These are phyloP conservation scores for Spinibarbus caldwelli DNA, from an alignment of 2,797 vertebrate genomes.

Conservation along the genomic window DNA sequence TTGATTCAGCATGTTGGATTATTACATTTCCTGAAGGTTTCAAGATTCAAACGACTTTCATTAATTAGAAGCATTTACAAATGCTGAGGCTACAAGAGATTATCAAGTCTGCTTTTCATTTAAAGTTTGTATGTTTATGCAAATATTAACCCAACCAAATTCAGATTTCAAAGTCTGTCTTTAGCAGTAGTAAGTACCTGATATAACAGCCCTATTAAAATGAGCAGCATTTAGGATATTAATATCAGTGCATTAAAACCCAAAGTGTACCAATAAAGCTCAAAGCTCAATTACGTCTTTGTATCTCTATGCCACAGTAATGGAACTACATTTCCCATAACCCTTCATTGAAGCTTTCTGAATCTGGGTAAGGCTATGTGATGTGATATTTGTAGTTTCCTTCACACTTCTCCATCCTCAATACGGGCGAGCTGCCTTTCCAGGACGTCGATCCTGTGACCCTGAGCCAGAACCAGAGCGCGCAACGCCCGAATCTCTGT, in stretches of 20 bases:
- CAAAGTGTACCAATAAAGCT: constrained; percentile 18
- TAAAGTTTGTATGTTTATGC: constrained; percentile 22
- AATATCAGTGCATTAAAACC: constrained; percentile 55
- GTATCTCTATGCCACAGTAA: constrained; percentile 40
- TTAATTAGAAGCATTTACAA: constrained; percentile 25
- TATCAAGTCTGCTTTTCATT: background rate
- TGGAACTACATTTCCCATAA: constrained; percentile 66
- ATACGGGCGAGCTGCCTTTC: constrained; percentile 90
- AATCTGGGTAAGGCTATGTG: constrained; percentile 75
- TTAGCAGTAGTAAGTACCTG: constrained; percentile 74
- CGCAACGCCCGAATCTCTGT: constrained; percentile 81
- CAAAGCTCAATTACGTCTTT: constrained; percentile 29
- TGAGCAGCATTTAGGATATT: constrained; percentile 58
- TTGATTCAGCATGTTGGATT: constrained; percentile 57
- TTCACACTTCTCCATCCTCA: constrained; percentile 89
- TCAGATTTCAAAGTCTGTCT: constrained; percentile 52
- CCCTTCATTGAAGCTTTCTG: constrained; percentile 68
- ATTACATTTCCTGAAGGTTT: constrained; percentile 29
- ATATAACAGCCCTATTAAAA: constrained; percentile 69
- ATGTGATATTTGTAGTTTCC: constrained; percentile 38
- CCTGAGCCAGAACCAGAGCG: constrained; percentile 85
- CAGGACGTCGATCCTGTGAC: constrained; percentile 85
- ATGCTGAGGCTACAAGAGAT: background rate
- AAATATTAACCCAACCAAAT: constrained; percentile 34
- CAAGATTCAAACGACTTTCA: background rate